Percentiles rank a stretch among this genome's conserved stretches.
phyloP scores from a whole-genome alignment of 1,140 invertebrate species.

The Acromyrmex echinatior region DNA sequence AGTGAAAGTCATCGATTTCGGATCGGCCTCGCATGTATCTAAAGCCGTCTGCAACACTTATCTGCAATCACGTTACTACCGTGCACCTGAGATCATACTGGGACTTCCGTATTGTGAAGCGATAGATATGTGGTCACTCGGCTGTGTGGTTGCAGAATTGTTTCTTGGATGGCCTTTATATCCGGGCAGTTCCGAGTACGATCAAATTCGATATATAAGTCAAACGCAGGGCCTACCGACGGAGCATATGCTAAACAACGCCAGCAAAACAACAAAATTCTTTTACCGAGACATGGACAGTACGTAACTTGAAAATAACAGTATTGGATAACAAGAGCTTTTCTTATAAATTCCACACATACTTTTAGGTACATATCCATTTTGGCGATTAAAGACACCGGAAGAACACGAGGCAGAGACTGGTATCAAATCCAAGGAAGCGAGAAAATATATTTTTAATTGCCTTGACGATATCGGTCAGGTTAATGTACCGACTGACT shows the following conservation, averaged over 20 bases:
- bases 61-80: slow-evolving; percentile 99
- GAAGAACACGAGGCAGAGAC: slow-evolving; percentile 99
- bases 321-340: background rate
- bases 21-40: slow-evolving; percentile 99
- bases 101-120: slow-evolving; percentile 99
- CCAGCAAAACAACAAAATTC: slow-evolving; percentile 99
- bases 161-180: slow-evolving; percentile 99
- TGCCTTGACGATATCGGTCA: slow-evolving; percentile 99
- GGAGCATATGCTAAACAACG: slow-evolving; percentile 99
- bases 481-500: slow-evolving; percentile 98
- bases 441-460: slow-evolving; percentile 99
- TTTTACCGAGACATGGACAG: slow-evolving; percentile 99
- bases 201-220: slow-evolving; percentile 97
- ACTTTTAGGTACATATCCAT: slow-evolving; percentile 93
- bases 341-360: background rate
- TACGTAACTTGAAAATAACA: slow-evolving; percentile 68
- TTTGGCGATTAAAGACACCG: slow-evolving; percentile 98
- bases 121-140: slow-evolving; percentile 99
- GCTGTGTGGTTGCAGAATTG: slow-evolving; percentile 99
- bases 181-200: slow-evolving; percentile 99
- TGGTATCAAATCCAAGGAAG: slow-evolving; percentile 99
- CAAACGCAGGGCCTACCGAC: slow-evolving; percentile 98
- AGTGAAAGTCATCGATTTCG: slow-evolving; percentile 99
- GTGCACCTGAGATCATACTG: slow-evolving; percentile 99
- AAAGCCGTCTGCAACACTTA: slow-evolving; percentile 99